Evolutionary conservation across 1,140 invertebrate species (phyloP), one percentile per base, ranked within the genome.

Genomic region (Geopemphigus sp.): DNA sequence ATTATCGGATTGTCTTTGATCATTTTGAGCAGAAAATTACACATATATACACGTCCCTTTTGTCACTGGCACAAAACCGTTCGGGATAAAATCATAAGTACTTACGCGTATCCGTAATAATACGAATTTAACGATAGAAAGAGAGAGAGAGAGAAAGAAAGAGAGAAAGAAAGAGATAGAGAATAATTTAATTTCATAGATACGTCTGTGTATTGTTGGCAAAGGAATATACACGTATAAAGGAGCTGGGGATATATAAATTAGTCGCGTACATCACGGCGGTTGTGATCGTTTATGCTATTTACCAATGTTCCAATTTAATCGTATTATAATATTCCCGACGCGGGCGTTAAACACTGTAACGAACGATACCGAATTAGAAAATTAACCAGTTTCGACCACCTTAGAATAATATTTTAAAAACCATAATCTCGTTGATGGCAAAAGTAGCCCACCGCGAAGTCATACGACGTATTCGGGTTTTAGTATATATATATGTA

Each of bases 181-280:
- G n/a, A 4, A 45, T 66, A 66, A 66, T 66, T 66, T 45, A 45
- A 45, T 66, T 66, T 45, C 64, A 22, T 66, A 66, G 19, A 66
- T 66, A 66, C 64, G 64, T 66, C n/a, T 22, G 32, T 22, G n/a
- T 66, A 45, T 47, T 14, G 11, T 45, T 66, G 32, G 64, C 19
- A 47, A 1, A 47, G 4, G 11, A 66, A 39, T 45, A 6, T 50
- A 12, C 14, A 50, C 47, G 14, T 50, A 50, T 50, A 50, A 50
- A 50, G 32, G 8, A 3, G 32, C 32, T 22, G 3, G 32, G 29
- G 5, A 61, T 32, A 17, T 66, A 45, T 24, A 68, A 68, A 68
- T 68, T 50, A 68, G 45, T 68, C n/a, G n/a, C n/a, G n/a, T n/a
- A n/a, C n/a, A n/a, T 68, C 24, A 14, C 39, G 32, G 15, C 22